A percentile compares a stretch with the other conserved stretches of the same genome.
Evolutionary conservation across 2,888 invertebrate genomes (phyloP).

Genomic region (Ctenicera cuprea): DNA sequence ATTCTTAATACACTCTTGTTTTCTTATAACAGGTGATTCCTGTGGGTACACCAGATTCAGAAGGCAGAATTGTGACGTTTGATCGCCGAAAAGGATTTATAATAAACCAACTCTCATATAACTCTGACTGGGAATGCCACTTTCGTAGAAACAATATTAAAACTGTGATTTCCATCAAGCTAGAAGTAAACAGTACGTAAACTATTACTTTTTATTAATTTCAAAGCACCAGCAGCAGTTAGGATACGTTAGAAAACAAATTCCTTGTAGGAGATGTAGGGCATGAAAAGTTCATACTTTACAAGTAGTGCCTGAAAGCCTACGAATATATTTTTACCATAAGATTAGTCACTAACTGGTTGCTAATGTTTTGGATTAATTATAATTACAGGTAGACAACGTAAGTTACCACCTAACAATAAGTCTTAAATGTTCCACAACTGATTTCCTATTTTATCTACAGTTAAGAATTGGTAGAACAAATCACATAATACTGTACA

Average conservation of each 20-base stretch:
- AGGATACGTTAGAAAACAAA: slow-evolving; percentile 4
- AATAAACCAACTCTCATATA: slow-evolving; percentile 51
- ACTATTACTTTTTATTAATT: slow-evolving; percentile 18
- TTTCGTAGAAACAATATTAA: slow-evolving; percentile 18
- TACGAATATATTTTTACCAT: no score
- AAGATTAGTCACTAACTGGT: slow-evolving; percentile 7
- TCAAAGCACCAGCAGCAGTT: slow-evolving; percentile 31
- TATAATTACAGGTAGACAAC: slow-evolving; percentile 64
- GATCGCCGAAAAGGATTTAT: slow-evolving; percentile 58
- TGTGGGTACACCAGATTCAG: slow-evolving; percentile 41
- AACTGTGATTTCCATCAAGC: slow-evolving; percentile 7
- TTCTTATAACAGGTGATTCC: no score
- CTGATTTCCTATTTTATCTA: slow-evolving; percentile 64
- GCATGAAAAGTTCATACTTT: no score
- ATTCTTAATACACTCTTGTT: no score
- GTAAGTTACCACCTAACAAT: slow-evolving; percentile 71
- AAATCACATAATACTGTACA: no score
- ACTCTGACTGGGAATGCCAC: slow-evolving; percentile 30
- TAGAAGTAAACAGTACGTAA: slow-evolving; percentile 49
- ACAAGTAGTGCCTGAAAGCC: no score
- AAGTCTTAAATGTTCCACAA: slow-evolving; percentile 70
- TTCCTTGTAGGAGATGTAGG: no score
- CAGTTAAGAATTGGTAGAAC: no score
- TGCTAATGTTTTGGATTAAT: slow-evolving; percentile 45
- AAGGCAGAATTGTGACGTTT: slow-evolving; percentile 56